Evolutionary conservation across 2,888 invertebrate species (phyloP).

Genomic region (Oxycera nigricornis): DNA sequence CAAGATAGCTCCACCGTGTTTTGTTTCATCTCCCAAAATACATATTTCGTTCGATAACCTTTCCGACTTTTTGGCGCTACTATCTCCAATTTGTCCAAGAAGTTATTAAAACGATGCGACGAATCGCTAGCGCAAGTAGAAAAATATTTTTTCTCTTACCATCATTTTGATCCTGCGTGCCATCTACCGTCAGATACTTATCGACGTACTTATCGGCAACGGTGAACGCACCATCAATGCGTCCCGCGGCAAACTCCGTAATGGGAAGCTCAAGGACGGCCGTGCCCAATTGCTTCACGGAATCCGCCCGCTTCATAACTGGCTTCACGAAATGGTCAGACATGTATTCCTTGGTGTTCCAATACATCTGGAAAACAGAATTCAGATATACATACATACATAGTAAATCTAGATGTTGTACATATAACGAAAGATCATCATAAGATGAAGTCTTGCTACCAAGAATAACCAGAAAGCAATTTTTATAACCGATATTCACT

Average conservation of each 20-base stretch:
- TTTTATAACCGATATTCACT: too few species aligned
- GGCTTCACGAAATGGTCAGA: conserved; percentile 69
- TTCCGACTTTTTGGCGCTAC: neutral
- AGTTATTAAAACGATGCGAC: neutral
- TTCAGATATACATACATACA: too few species aligned
- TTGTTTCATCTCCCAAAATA: conserved; percentile 22
- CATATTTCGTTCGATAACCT: conserved; percentile 17
- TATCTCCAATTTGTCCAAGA: conserved; percentile 1
- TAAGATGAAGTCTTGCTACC: too few species aligned
- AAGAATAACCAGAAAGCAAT: too few species aligned
- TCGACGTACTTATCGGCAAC: conserved; percentile 84
- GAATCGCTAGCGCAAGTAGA: neutral
- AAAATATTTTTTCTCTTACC: conserved; percentile 63
- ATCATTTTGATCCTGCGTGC: conserved; percentile 68
- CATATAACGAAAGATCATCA: too few species aligned
- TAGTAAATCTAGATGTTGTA: too few species aligned
- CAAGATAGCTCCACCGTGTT: neutral
- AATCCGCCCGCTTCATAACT: conserved; percentile 80
- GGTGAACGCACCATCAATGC: conserved; percentile 76
- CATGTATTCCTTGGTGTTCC: conserved; percentile 80
- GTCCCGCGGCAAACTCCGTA: conserved; percentile 76
- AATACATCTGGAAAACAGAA: conserved; percentile 77
- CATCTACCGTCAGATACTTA: conserved; percentile 74
- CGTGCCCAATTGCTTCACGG: conserved; percentile 79
- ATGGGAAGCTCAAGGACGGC: conserved; percentile 75